These are phyloP conservation scores for Patagioenas fasciata DNA, from an alignment of 2,113 vertebrate genomes.

Conservation along the genomic window DNA sequence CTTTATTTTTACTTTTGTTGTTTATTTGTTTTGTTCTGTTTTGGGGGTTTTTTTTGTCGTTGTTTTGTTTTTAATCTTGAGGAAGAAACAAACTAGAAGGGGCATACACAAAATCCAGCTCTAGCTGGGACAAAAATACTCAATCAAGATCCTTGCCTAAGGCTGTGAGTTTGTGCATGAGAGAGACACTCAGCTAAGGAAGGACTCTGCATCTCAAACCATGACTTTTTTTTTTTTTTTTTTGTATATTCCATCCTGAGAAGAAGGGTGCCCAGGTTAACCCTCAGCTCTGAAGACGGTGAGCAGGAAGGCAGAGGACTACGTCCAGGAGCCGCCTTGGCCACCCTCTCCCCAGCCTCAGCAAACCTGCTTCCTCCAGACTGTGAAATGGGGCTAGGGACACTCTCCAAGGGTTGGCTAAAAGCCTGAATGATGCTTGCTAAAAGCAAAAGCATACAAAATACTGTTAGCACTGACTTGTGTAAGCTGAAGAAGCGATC, in stretches of 20 bases:
- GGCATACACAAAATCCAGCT: conserved; percentile 4
- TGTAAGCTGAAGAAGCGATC: background rate
- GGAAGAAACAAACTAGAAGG: conserved; percentile 32
- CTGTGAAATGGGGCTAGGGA: background rate
- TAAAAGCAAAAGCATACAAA: background rate
- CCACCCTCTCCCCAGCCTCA: background rate
- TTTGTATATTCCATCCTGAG: background rate
- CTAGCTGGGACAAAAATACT: background rate
- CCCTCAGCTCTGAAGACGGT: background rate
- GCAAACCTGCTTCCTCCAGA: background rate
- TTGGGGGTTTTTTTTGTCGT: background rate
- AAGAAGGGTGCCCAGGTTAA: background rate
- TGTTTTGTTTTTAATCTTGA: background rate
- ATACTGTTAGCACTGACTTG: background rate
- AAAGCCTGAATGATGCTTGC: background rate
- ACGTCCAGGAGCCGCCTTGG: background rate
- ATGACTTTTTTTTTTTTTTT: background rate
- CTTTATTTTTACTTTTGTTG: conserved; percentile 49
- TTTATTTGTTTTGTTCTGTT: background rate
- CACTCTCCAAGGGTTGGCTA: accelerated
- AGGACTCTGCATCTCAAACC: background rate
- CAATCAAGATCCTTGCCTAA: background rate
- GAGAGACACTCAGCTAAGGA: background rate
- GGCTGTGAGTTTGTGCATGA: background rate
- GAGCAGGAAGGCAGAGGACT: background rate